Conservation (phyloP, 2,797 vertebrate species). For the Austrolebias charrua region DNA sequence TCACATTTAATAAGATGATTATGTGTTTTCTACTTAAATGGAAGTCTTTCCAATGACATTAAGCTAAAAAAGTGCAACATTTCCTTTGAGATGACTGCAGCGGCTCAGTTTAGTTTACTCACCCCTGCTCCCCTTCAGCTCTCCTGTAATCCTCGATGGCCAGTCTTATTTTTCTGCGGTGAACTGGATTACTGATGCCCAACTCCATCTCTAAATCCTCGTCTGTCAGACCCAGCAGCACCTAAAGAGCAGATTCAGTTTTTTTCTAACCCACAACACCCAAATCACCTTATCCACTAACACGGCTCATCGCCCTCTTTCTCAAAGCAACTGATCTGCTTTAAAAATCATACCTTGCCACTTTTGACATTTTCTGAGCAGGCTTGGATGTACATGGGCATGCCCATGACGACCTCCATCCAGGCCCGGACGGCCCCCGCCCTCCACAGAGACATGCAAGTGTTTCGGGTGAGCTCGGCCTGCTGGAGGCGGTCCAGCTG, state of each 20-base stretch:
- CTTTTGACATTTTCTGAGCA: conserved; percentile 88
- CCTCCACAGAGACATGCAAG: conserved; percentile 87
- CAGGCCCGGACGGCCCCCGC: conserved; percentile 87
- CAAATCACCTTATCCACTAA: background rate
- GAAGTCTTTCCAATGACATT: too few relatives aligned
- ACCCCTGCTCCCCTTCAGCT: conserved; percentile 84
- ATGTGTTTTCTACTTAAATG: too few relatives aligned
- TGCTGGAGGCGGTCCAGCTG: conserved; percentile 86
- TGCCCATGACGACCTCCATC: conserved; percentile 91
- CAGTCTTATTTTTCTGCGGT: conserved; percentile 86
- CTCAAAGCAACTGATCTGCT: background rate
- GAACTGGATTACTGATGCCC: conserved; percentile 83
- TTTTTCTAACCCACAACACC: conserved; percentile 1
- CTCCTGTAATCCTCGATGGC: conserved; percentile 89
- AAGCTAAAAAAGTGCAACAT: background rate
- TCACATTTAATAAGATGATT: too few relatives aligned
- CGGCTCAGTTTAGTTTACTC: conserved; percentile 36
- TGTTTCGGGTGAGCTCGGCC: conserved; percentile 82
- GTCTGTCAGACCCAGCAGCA: conserved; percentile 85
- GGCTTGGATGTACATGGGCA: conserved; percentile 87
- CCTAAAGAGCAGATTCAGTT: conserved; percentile 65
- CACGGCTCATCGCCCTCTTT: background rate
- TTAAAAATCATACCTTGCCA: conserved; percentile 80
- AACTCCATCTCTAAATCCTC: conserved; percentile 85
- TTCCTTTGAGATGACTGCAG: background rate